Conservation (phyloP, 2,888 invertebrate species). For the Pherbina coryleti region DNA sequence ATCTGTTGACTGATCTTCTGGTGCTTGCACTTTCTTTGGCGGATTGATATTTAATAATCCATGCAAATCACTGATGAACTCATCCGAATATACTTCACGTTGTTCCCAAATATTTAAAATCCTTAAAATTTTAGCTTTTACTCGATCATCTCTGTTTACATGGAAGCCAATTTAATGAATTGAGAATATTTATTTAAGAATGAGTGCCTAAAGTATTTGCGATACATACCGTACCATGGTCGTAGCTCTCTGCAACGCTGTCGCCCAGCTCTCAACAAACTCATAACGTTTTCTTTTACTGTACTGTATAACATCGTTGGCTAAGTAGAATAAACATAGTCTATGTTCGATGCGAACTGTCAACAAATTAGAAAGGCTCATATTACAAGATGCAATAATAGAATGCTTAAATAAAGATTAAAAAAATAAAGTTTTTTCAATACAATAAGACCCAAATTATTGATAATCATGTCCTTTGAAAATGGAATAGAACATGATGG, state of each 20-base stretch:
- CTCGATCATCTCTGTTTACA: slow-evolving; percentile 83
- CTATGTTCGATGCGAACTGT: slow-evolving; percentile 87
- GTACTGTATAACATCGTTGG: slow-evolving; percentile 98
- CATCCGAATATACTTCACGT: slow-evolving; percentile 89
- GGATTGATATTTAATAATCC: slow-evolving; percentile 85
- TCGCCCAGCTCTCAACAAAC: slow-evolving; percentile 93
- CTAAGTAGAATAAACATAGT: slow-evolving; percentile 90
- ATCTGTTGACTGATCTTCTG: slow-evolving; percentile 55
- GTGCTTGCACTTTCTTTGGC: slow-evolving; percentile 67
- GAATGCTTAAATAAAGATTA: too few species aligned
- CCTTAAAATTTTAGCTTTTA: slow-evolving; percentile 85
- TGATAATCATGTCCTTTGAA: too few species aligned
- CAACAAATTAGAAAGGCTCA: slow-evolving; percentile 44
- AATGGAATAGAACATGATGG: too few species aligned
- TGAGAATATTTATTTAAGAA: not conserved
- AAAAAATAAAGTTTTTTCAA: too few species aligned
- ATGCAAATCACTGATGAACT: slow-evolving; percentile 88
- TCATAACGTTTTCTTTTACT: slow-evolving; percentile 92
- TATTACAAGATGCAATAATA: not conserved
- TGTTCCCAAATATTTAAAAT: slow-evolving; percentile 98
- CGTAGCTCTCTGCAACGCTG: slow-evolving; percentile 91
- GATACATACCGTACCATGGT: slow-evolving; percentile 81
- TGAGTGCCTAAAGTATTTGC: not conserved
- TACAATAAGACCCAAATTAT: too few species aligned
- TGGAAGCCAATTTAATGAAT: not conserved